phyloP scores from a whole-genome alignment of 1,140 invertebrate genomes.

The Scaptomyza pallida region DNA sequence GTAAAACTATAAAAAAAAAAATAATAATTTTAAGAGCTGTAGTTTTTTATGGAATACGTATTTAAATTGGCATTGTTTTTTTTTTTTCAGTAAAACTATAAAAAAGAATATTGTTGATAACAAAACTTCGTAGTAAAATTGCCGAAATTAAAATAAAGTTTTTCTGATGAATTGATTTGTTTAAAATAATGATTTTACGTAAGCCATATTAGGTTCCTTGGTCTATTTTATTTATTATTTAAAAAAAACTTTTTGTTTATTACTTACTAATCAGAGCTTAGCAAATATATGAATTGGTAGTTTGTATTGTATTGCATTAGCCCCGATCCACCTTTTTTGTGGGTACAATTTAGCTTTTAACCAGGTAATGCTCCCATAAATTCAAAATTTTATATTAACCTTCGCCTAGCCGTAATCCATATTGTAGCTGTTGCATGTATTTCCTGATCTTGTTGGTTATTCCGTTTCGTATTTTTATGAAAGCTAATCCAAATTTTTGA shows the following conservation, averaged over 20 bases:
- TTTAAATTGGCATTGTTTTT: too few relatives aligned
- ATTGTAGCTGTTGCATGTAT: constrained; percentile 45
- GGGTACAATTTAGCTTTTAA: constrained; percentile 1
- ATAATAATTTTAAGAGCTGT: too few relatives aligned
- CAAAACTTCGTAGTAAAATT: too few relatives aligned
- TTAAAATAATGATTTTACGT: neutral
- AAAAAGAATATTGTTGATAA: too few relatives aligned
- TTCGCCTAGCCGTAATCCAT: constrained; percentile 39
- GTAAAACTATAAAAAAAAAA: too few relatives aligned
- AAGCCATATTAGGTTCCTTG: too few relatives aligned
- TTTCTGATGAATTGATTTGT: too few relatives aligned
- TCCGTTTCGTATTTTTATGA: too few relatives aligned
- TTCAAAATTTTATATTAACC: constrained; percentile 34
- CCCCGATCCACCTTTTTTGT: too few relatives aligned
- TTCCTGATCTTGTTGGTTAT: neutral
- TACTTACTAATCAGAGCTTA: constrained; percentile 65
- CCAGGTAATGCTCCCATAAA: constrained; percentile 10
- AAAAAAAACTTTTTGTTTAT: constrained; percentile 8
- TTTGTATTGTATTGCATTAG: constrained; percentile 18
- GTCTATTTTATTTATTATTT: neutral
- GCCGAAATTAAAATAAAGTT: too few relatives aligned
- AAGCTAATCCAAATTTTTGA: neutral
- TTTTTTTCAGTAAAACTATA: too few relatives aligned
- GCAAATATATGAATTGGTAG: constrained; percentile 11
- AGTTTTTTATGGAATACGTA: too few relatives aligned